phyloP scores from a whole-genome alignment of 2,888 invertebrate genomes.

The Eueremaeus valkanovi region DNA sequence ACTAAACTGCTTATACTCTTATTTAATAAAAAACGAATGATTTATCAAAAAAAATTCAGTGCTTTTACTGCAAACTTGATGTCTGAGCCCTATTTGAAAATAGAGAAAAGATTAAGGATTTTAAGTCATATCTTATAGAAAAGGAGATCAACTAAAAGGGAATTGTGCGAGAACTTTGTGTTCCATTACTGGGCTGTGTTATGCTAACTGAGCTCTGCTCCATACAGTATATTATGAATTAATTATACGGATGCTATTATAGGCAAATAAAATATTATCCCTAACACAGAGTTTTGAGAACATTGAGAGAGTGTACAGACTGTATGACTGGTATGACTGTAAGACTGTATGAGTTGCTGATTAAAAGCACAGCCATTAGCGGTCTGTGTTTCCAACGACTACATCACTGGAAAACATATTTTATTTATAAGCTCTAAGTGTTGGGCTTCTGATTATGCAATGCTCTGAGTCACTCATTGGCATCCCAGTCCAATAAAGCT shows the following conservation, averaged over 20 bases:
- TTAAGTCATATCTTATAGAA: neutral
- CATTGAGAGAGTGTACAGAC: neutral
- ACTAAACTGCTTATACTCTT: too few relatives aligned
- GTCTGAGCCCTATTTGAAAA: too few relatives aligned
- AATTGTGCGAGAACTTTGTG: too few relatives aligned
- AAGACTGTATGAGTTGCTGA: neutral
- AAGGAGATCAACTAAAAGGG: neutral
- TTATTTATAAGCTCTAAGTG: slow-evolving; percentile 19
- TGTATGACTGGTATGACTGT: neutral
- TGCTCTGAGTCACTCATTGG: neutral
- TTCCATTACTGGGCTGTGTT: slow-evolving; percentile 13
- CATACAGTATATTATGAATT: slow-evolving; percentile 21
- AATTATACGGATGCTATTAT: neutral
- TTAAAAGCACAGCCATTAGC: slow-evolving; percentile 2
- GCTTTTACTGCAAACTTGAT: too few relatives aligned
- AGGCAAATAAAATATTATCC: too few relatives aligned
- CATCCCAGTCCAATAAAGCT: too few relatives aligned
- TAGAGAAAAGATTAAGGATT: too few relatives aligned
- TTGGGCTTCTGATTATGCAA: neutral
- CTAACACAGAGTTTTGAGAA: neutral
- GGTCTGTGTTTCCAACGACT: neutral
- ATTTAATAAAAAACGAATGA: too few relatives aligned
- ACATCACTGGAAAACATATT: slow-evolving; percentile 1
- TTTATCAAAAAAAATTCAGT: too few relatives aligned
- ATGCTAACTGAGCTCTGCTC: slow-evolving; percentile 3